phyloP scores from a whole-genome alignment of 2,113 vertebrate genomes.

The Oryzias woworae region DNA sequence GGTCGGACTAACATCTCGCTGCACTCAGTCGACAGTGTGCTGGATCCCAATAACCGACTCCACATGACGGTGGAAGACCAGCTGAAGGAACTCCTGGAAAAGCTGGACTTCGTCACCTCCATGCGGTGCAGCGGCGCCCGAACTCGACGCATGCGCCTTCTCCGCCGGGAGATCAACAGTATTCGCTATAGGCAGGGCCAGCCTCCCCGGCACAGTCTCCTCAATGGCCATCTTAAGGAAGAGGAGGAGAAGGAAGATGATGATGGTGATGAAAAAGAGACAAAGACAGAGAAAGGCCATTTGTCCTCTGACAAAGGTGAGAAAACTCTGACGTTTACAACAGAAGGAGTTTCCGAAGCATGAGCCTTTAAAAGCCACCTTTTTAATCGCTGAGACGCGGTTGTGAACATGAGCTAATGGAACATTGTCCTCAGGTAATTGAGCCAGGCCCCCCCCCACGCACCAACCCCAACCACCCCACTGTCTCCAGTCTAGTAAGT shows the following conservation, averaged over 20 bases:
- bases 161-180: slow-evolving; percentile 91
- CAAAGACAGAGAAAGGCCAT: slow-evolving; percentile 59
- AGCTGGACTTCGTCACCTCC: slow-evolving; percentile 90
- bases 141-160: slow-evolving; percentile 87
- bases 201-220: slow-evolving; percentile 76
- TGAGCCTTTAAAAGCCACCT: slow-evolving; percentile 54
- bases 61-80: slow-evolving; percentile 91
- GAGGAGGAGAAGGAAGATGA: slow-evolving; percentile 70
- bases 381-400: slow-evolving; percentile 58
- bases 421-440: slow-evolving; percentile 79
- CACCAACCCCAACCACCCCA: slow-evolving; percentile 79
- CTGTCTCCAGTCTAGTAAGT: slow-evolving; percentile 80
- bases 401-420: slow-evolving; percentile 74
- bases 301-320: slow-evolving; percentile 75
- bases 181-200: slow-evolving; percentile 86
- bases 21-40: slow-evolving; percentile 89
- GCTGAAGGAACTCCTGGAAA: slow-evolving; percentile 94
- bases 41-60: slow-evolving; percentile 90
- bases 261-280: slow-evolving; percentile 49
- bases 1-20: neutral
- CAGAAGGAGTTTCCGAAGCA: slow-evolving; percentile 44
- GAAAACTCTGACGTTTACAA: neutral
- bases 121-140: slow-evolving; percentile 91
- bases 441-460: slow-evolving; percentile 78
- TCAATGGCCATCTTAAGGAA: slow-evolving; percentile 78